Percentiles rank a stretch among this genome's conserved stretches.
Conservation (phyloP, 2,113 vertebrate genomes). For the Corvus moneduloides region DNA sequence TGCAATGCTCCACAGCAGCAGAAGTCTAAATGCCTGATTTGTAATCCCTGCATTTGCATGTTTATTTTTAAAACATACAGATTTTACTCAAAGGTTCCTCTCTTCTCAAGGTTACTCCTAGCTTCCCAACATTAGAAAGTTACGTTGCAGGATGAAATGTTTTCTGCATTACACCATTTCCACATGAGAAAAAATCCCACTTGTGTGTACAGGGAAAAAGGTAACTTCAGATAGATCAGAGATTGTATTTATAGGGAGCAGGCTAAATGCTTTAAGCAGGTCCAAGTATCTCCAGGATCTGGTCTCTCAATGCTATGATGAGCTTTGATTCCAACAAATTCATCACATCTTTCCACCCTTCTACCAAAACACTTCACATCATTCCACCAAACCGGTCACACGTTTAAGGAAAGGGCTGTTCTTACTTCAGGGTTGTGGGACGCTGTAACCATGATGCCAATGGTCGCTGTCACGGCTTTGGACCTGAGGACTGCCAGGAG, state of each 20-base stretch:
- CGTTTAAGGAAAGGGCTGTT: not conserved
- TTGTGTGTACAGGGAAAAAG: not conserved
- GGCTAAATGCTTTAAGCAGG: not conserved
- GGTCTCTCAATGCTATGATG: fast-evolving
- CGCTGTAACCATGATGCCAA: constrained; percentile 94
- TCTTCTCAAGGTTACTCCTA: not conserved
- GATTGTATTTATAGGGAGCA: not conserved
- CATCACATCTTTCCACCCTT: not conserved
- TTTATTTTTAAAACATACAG: not conserved
- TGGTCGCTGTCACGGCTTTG: constrained; percentile 79
- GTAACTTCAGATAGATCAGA: not conserved
- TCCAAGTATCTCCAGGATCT: not conserved
- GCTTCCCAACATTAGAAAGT: not conserved
- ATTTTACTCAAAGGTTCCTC: not conserved
- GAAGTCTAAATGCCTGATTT: not conserved
- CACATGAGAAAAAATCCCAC: fast-evolving
- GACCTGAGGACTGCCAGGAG: constrained; percentile 87
- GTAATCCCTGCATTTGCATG: not conserved
- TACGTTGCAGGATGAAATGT: not conserved
- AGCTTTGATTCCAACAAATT: not conserved
- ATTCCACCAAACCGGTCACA: fast-evolving
- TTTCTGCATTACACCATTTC: not conserved
- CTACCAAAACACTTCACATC: not conserved
- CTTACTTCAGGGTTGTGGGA: constrained; percentile 96
- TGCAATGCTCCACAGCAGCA: not conserved